Percentiles rank a stretch among this genome's conserved stretches.
Conservation (phyloP, 2,113 vertebrate species). For the Ovis canadensis region DNA sequence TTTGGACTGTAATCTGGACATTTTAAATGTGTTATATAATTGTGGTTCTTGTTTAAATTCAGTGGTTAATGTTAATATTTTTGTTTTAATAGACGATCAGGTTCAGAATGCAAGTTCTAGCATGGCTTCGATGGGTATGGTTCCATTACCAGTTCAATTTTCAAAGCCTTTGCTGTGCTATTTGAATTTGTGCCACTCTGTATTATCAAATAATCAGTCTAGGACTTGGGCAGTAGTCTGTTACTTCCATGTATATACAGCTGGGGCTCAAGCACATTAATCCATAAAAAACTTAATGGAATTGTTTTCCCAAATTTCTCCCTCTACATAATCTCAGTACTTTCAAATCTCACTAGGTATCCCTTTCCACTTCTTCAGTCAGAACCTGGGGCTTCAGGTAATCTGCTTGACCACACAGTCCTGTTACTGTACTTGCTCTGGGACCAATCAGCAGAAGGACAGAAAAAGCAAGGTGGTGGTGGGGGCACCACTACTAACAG, state of each 20-base stretch:
- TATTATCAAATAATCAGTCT: background rate
- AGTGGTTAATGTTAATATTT: background rate
- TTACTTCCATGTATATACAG: background rate
- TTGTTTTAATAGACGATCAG: background rate
- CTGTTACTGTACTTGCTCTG: background rate
- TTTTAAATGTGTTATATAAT: background rate
- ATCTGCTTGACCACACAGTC: background rate
- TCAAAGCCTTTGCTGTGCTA: background rate
- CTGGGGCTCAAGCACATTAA: background rate
- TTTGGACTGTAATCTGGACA: background rate
- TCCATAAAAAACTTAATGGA: background rate
- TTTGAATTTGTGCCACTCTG: background rate
- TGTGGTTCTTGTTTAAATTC: background rate
- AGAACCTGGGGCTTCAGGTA: background rate
- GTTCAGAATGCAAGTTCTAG: background rate
- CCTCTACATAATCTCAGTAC: background rate
- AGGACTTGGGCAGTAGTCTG: background rate
- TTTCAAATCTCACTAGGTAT: background rate
- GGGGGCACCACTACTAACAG: background rate
- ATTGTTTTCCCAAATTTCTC: background rate
- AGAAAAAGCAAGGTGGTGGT: background rate
- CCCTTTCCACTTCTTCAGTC: background rate
- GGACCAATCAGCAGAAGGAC: background rate
- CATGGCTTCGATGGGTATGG: background rate
- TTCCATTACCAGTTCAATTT: background rate